phyloP scores from a whole-genome alignment of 2,797 vertebrate species.

The Novumbra hubbsi region DNA sequence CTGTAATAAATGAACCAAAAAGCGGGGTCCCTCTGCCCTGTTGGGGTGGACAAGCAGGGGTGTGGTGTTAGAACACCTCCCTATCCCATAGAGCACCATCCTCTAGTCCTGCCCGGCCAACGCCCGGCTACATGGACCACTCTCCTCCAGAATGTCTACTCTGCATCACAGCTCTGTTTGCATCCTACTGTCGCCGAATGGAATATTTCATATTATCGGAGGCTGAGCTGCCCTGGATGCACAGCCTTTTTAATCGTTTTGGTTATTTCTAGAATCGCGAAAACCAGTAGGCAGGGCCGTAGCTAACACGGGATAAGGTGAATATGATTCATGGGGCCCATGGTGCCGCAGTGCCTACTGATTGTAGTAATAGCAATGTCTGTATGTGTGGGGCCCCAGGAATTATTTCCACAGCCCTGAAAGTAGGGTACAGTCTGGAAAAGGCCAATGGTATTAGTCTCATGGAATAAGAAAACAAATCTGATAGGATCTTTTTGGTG shows the following conservation, averaged over 20 bases:
- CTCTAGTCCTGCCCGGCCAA: constrained; percentile 1
- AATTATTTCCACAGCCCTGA: not conserved
- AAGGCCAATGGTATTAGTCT: no score
- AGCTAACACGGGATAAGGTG: no score
- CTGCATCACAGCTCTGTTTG: constrained; percentile 38
- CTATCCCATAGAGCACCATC: constrained; percentile 9
- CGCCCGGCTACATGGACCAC: constrained; percentile 21
- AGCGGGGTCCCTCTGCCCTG: not conserved
- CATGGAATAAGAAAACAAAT: no score
- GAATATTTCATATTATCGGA: constrained; percentile 12
- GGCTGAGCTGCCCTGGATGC: constrained; percentile 25
- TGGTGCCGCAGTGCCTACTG: no score
- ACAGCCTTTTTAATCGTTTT: not conserved
- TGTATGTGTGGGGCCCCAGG: no score
- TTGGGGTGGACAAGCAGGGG: constrained; percentile 10
- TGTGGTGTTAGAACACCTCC: constrained; percentile 12
- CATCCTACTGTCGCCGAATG: constrained; percentile 27
- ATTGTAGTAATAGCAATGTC: no score
- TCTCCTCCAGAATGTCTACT: constrained; percentile 11
- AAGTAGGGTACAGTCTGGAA: not conserved
- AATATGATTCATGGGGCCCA: no score
- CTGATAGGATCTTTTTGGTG: not conserved
- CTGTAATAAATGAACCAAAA: constrained; percentile 13
- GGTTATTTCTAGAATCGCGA: not conserved
- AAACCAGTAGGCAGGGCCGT: not conserved